Evolutionary conservation across 2,113 vertebrate species (phyloP).

Genomic region (Rhineura floridana): DNA sequence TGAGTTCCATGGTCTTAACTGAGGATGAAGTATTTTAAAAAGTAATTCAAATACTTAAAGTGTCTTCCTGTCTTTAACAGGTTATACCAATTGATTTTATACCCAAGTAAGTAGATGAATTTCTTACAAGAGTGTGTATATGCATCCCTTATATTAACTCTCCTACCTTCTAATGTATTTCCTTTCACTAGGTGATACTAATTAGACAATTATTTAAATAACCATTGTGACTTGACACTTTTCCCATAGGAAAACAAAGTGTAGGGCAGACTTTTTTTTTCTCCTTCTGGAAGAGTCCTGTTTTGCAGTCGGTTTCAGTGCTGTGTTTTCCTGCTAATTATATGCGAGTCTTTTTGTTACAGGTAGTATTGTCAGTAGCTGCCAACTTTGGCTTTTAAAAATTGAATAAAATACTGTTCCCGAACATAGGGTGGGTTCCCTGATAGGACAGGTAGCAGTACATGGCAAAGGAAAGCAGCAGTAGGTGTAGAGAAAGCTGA

Average conservation of each 20-base stretch:
- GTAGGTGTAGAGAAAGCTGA: neutral
- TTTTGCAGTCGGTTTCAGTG: neutral
- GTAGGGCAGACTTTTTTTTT: neutral
- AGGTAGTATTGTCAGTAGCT: neutral
- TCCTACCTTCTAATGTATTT: slow-evolving; percentile 6
- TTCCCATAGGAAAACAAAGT: neutral
- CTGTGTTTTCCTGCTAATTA: neutral
- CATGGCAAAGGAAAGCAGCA: neutral
- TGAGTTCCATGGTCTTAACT: neutral
- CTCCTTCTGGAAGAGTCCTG: neutral
- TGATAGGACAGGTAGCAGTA: neutral
- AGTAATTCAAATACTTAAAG: neutral
- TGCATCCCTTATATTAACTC: neutral
- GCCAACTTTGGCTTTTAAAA: neutral
- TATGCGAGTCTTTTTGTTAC: neutral
- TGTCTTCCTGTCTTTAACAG: neutral
- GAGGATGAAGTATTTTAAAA: neutral
- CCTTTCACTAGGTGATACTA: neutral
- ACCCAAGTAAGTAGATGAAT: neutral
- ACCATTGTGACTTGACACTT: neutral
- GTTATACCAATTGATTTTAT: neutral
- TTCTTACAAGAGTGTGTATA: neutral
- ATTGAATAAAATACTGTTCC: neutral
- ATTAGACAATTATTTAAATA: slow-evolving; percentile 25
- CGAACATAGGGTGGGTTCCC: neutral